Conservation (phyloP, 2,797 vertebrate genomes). For the Manis javanica region DNA sequence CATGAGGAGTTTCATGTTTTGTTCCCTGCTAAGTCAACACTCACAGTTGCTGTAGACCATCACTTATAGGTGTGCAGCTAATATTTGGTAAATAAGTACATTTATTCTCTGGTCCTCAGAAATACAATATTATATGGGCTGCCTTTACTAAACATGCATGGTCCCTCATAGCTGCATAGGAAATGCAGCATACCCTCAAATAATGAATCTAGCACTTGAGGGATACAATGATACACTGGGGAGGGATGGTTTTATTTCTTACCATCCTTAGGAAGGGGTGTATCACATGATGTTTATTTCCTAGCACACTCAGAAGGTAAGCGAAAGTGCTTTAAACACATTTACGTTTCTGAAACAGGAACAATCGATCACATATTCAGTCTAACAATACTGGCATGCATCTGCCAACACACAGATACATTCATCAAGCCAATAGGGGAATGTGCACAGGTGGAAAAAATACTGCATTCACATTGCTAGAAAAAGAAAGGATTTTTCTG, state of each 20-base stretch:
- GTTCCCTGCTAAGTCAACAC: background rate
- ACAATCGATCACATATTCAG: conserved; percentile 32
- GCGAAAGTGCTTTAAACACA: background rate
- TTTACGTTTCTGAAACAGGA: conserved; percentile 35
- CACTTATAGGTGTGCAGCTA: background rate
- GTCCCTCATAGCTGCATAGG: background rate
- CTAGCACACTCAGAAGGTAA: conserved; percentile 13
- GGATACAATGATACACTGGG: background rate
- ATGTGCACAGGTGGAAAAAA: conserved; percentile 40
- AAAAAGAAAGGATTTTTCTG: background rate
- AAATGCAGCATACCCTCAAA: background rate
- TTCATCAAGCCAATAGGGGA: conserved; percentile 55
- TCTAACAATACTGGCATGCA: background rate
- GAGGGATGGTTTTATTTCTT: conserved; percentile 11
- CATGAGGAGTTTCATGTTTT: background rate
- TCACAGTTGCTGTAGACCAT: background rate
- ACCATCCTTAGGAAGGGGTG: conserved; percentile 6
- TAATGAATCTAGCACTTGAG: background rate
- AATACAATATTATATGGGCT: background rate
- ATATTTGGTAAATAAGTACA: background rate
- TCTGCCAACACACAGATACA: conserved; percentile 57
- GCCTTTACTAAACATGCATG: background rate
- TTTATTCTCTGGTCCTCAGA: background rate
- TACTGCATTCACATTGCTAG: conserved; percentile 34
- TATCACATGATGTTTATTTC: background rate